Conservation (phyloP, 1,140 invertebrate genomes). For the Macrobrachium rosenbergii region DNA sequence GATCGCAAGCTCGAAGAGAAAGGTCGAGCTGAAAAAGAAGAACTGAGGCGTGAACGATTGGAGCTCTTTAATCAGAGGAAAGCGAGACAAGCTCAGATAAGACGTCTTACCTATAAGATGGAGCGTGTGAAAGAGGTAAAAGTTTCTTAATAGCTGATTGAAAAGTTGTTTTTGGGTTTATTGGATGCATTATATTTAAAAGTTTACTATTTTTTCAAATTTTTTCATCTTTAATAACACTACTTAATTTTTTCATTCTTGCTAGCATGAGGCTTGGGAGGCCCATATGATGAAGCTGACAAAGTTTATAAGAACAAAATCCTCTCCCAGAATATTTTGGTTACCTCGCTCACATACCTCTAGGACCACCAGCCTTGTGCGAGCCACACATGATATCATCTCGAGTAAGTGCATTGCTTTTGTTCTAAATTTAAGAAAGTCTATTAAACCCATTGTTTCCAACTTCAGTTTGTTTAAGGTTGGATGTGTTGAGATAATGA, state of each 20-base stretch:
- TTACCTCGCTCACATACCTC: slow-evolving; percentile 81
- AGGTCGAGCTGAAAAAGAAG: slow-evolving; percentile 87
- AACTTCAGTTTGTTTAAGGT: neutral
- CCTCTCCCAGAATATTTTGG: slow-evolving; percentile 90
- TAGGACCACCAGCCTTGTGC: slow-evolving; percentile 74
- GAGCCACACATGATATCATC: slow-evolving; percentile 75
- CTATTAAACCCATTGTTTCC: no score
- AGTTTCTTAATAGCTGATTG: neutral
- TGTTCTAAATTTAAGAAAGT: no score
- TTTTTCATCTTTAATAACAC: neutral
- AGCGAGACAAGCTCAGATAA: slow-evolving; percentile 89
- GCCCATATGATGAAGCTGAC: slow-evolving; percentile 81
- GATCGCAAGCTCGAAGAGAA: slow-evolving; percentile 95
- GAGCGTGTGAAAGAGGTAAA: slow-evolving; percentile 85
- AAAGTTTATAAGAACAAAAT: slow-evolving; percentile 89
- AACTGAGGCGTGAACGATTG: slow-evolving; percentile 86
- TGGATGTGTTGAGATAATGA: neutral
- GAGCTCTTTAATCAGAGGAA: slow-evolving; percentile 88
- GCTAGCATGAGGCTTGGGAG: slow-evolving; percentile 85
- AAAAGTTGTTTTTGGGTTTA: neutral
- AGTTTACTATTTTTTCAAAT: neutral
- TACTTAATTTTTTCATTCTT: slow-evolving; percentile 61
- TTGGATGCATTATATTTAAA: slow-evolving; percentile 27
- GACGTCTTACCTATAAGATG: slow-evolving; percentile 92
- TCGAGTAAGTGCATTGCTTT: slow-evolving; percentile 72